Base-by-base conservation (phyloP, 1,140 invertebrate species). In the Bombyx mori region DNA sequence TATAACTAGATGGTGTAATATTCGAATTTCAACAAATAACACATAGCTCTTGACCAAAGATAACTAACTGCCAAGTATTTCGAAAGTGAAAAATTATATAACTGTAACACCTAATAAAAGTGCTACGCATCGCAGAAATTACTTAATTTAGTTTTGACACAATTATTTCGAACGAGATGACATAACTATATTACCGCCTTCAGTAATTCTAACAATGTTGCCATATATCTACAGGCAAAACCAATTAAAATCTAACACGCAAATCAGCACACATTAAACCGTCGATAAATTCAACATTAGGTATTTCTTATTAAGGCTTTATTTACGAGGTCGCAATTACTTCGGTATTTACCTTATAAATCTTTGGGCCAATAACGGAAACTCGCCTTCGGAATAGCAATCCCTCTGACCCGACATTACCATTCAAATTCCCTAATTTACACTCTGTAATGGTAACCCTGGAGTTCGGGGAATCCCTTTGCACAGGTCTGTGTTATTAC, bases 381-480 rank as follows among this genome's bases (percentile, higher is more conserved):
- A 54, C 55, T 46, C 12, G 57, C 47, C 47, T 52, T 48, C 47
- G 50, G 8, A 56, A 44, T 43, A 12, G 54, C 52, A 56, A 61
- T 57, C 49, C 52, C 44, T 58, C 56, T 61, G 44, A 54, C 47
- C 53, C 63, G 8, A 47, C 52, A 62, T 62, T 62, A 49, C 57
- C 52, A 65, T 62, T 47, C 48, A 52, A 65, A 65, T 57, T 46
- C 49, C 63, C 59, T 60, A 57, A 62, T 65, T 65, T 65, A 54
- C 63, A 62, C 57, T 57, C 45, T n/a, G 55, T 61, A 61, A 57
- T 57, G 54, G 50, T 45, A 57, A 42, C 59, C 55, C 59, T 57
- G 56, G 22, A 26, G 43, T 56, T 56, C 56, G 18, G 51, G 51
- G 44, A 57, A 57, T 35, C 18, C 54, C 49, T 56, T 56, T 48